These are phyloP conservation scores for Candoia aspera DNA, from an alignment of 2,113 vertebrate species.

Conservation along the genomic window DNA sequence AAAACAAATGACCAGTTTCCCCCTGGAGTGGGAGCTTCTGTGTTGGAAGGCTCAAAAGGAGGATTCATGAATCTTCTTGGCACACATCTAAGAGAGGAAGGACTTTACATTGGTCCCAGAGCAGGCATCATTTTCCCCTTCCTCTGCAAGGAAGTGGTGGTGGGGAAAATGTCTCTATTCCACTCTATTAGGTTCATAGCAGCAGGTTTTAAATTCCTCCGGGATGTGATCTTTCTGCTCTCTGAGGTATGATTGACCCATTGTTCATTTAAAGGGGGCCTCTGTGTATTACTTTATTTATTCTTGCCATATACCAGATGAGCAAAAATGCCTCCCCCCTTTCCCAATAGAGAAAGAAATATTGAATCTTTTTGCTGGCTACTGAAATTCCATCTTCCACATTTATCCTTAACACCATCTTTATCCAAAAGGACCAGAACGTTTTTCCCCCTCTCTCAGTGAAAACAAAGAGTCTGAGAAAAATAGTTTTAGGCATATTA, in stretches of 20 bases:
- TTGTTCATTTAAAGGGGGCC: neutral
- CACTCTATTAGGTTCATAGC: neutral
- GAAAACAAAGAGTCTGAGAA: neutral
- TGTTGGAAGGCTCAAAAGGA: neutral
- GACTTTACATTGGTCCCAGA: neutral
- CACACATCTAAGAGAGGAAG: neutral
- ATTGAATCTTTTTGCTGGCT: neutral
- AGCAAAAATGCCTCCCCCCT: neutral
- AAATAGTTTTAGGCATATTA: neutral
- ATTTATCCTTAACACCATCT: neutral
- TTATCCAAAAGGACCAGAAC: neutral
- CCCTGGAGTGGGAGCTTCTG: neutral
- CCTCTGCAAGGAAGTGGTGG: neutral
- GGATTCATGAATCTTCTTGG: neutral
- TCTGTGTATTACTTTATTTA: neutral
- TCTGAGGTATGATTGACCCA: neutral
- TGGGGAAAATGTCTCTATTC: neutral
- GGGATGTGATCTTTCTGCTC: neutral
- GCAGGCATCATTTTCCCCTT: neutral
- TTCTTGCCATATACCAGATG: neutral
- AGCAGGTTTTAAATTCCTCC: neutral
- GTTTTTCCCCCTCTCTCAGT: neutral
- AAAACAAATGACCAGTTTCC: neutral
- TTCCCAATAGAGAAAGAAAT: neutral
- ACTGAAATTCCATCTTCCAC: neutral